Evolutionary conservation across 2,888 invertebrate genomes (phyloP).

Genomic region (Phorcus lineatus): DNA sequence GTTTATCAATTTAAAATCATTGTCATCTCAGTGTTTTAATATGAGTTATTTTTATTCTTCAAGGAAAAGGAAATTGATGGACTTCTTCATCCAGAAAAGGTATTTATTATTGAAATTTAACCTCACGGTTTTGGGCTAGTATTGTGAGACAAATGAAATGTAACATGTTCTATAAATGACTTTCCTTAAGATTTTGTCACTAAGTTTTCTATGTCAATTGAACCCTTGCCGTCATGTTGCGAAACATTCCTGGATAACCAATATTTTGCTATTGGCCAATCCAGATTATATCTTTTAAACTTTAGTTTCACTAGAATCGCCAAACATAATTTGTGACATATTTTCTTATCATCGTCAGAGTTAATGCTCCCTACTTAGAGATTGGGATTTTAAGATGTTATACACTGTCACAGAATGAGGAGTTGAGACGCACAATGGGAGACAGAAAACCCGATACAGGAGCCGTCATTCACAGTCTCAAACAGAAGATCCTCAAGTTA

Average conservation of each 20-base stretch:
- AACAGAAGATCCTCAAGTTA: slow-evolving; percentile 74
- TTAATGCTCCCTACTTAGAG: neutral
- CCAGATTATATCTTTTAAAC: no score
- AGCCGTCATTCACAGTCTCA: slow-evolving; percentile 72
- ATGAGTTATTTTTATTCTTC: slow-evolving; percentile 25
- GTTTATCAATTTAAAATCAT: no score
- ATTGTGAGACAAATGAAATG: no score
- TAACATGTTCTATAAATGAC: no score
- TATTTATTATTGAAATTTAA: neutral
- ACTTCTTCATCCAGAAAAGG: slow-evolving; percentile 67
- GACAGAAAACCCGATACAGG: slow-evolving; percentile 72
- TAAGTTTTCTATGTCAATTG: no score
- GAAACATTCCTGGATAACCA: no score
- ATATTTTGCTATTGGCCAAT: no score
- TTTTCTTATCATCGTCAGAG: no score
- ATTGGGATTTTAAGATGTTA: neutral
- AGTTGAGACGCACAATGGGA: slow-evolving; percentile 69
- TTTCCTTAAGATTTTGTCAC: no score
- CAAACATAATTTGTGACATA: no score
- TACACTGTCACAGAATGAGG: slow-evolving; percentile 65
- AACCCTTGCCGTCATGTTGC: no score
- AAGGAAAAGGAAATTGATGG: slow-evolving; percentile 73
- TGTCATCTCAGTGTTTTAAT: neutral
- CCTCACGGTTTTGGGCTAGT: neutral
- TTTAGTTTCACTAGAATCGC: no score